Evolutionary conservation across 2,888 invertebrate genomes (phyloP).

Genomic region (Eurytoma californica): DNA sequence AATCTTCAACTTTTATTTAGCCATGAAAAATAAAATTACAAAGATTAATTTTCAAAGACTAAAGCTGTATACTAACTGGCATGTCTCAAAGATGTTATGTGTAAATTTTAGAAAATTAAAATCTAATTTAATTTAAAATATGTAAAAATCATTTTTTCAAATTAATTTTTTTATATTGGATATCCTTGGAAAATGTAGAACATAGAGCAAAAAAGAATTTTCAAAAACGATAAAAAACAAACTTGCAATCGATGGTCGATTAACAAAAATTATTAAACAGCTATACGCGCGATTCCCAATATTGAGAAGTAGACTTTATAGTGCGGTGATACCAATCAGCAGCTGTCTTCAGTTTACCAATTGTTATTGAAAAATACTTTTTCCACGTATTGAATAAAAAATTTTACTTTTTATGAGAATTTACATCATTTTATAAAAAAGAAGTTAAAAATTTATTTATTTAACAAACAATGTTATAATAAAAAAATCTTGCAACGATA

Average conservation of each 20-base stretch:
- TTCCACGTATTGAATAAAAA: not conserved
- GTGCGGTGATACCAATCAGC: no score
- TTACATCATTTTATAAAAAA: not conserved
- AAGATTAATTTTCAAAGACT: no score
- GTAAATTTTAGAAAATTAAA: no score
- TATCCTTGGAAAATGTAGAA: not conserved
- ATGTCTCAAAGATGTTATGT: no score
- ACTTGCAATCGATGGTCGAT: not conserved
- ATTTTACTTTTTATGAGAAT: not conserved
- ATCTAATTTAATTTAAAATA: not conserved
- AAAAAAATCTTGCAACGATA: not conserved
- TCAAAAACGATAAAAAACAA: conserved; percentile 16
- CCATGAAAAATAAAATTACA: no score
- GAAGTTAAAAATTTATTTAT: not conserved
- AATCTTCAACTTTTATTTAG: no score
- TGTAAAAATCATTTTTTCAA: not conserved
- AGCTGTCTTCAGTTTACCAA: no score
- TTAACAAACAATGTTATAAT: not conserved
- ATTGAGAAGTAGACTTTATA: no score
- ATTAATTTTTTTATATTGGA: conserved; percentile 15
- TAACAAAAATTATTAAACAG: conserved; percentile 32
- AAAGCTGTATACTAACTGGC: no score
- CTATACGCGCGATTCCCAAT: not conserved
- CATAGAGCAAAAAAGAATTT: conserved; percentile 22
- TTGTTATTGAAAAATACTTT: no score